A percentile compares a stretch with the other conserved stretches of the same genome.
Evolutionary conservation across 2,888 invertebrate species (phyloP).

Genomic region (Leptothorax acervorum): DNA sequence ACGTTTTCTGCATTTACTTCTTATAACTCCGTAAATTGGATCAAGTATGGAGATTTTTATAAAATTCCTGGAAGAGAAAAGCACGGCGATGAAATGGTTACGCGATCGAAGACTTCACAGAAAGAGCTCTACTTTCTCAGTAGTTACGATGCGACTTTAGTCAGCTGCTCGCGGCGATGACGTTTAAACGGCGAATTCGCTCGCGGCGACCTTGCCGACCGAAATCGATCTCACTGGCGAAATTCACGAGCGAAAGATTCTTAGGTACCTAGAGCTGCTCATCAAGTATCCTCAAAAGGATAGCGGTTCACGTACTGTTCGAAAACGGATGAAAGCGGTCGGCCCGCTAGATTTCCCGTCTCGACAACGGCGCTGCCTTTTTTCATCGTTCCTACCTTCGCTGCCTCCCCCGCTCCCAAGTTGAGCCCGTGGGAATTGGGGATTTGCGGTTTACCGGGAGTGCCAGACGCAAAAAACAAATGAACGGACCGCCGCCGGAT

Average conservation of each 20-base stretch:
- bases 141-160: constrained; percentile 42
- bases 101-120: constrained; percentile 37
- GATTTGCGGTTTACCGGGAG: constrained; percentile 80
- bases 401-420: constrained; percentile 33
- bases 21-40: neutral
- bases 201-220: constrained; percentile 53
- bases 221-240: constrained; percentile 48
- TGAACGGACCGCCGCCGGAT: constrained; percentile 71
- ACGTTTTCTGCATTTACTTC: neutral
- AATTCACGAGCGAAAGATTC: constrained; percentile 30
- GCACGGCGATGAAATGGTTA: neutral
- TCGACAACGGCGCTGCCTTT: constrained; percentile 42
- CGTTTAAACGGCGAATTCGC: constrained; percentile 11
- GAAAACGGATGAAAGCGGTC: constrained; percentile 28
- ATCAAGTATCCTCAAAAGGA: constrained; percentile 52
- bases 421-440: constrained; percentile 75
- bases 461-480: constrained; percentile 77
- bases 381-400: constrained; percentile 53
- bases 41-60: neutral
- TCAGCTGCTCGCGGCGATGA: constrained; percentile 26
- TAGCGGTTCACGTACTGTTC: constrained; percentile 13
- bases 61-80: constrained; percentile 1
- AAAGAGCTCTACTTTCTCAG: constrained; percentile 44
- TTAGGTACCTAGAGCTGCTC: constrained; percentile 25
- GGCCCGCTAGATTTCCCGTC: constrained; percentile 65